Percentiles rank a stretch among this genome's conserved stretches.
Evolutionary conservation across 2,888 invertebrate genomes (phyloP).

Genomic region (Dryobotodes eremita): DNA sequence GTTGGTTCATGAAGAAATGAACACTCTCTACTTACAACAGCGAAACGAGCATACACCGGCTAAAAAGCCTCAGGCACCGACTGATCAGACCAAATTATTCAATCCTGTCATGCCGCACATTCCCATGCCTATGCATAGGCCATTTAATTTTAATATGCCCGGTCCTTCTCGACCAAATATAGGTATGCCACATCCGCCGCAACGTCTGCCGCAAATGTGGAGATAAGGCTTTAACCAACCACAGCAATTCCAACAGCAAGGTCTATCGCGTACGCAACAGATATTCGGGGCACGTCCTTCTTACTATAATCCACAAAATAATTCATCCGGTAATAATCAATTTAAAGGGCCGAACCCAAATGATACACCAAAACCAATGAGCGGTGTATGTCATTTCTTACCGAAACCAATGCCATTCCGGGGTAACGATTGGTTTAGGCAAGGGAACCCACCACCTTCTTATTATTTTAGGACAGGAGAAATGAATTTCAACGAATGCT

Average conservation of each 20-base stretch:
- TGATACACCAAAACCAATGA: slow-evolving; percentile 7
- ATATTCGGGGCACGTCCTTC: not conserved
- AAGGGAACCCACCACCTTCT: slow-evolving; percentile 1
- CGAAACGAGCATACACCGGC: slow-evolving; percentile 2
- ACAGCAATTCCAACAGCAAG: no score
- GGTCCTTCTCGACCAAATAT: slow-evolving; percentile 6
- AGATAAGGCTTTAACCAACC: no score
- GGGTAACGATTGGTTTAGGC: not conserved
- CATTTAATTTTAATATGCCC: slow-evolving; percentile 13
- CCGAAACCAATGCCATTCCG: slow-evolving; percentile 2
- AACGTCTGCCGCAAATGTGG: no score
- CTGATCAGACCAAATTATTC: no score
- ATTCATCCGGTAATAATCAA: no score
- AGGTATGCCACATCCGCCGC: no score
- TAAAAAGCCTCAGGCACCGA: no score
- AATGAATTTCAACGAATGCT: no score
- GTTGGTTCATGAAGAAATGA: slow-evolving; percentile 35
- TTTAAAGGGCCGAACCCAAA: not conserved
- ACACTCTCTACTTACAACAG: slow-evolving; percentile 57
- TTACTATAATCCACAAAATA: not conserved
- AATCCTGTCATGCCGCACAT: not conserved
- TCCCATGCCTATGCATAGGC: not conserved
- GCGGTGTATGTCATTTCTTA: slow-evolving; percentile 9
- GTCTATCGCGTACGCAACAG: not conserved
- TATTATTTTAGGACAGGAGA: slow-evolving; percentile 3